phyloP scores from a whole-genome alignment of 2,113 vertebrate genomes.

The Chlamydotis undulata region DNA sequence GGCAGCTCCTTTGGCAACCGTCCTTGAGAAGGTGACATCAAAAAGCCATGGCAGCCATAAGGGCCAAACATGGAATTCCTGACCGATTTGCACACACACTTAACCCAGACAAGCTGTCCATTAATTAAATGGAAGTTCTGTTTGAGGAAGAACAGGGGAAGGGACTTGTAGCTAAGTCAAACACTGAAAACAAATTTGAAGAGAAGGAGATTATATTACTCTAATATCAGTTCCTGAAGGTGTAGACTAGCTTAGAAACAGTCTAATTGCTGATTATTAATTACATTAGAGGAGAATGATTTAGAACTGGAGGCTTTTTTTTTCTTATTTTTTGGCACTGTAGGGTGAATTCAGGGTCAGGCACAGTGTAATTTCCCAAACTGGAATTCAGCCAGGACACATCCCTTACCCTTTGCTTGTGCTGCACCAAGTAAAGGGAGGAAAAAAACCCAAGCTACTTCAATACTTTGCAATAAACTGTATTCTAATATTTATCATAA shows the following conservation, averaged over 20 bases:
- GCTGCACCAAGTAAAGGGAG: neutral
- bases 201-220: neutral
- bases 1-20: neutral
- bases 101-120: neutral
- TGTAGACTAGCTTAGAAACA: neutral
- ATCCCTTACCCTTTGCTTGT: neutral
- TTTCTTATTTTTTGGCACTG: neutral
- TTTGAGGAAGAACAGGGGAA: neutral
- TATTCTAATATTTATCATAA: neutral
- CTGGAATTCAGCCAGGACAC: neutral
- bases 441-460: neutral
- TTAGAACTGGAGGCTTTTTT: neutral
- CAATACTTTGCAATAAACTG: neutral
- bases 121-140: neutral
- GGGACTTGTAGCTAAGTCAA: neutral
- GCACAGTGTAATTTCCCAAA: conserved; percentile 4
- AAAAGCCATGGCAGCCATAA: neutral
- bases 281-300: neutral
- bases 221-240: neutral
- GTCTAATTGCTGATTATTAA: neutral
- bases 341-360: conserved; percentile 5
- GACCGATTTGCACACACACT: neutral
- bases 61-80: neutral
- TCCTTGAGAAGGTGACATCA: neutral
- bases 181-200: conserved; percentile 7